Evolutionary conservation across 1,140 invertebrate species (phyloP).

Genomic region (Calephelis virginiensis): DNA sequence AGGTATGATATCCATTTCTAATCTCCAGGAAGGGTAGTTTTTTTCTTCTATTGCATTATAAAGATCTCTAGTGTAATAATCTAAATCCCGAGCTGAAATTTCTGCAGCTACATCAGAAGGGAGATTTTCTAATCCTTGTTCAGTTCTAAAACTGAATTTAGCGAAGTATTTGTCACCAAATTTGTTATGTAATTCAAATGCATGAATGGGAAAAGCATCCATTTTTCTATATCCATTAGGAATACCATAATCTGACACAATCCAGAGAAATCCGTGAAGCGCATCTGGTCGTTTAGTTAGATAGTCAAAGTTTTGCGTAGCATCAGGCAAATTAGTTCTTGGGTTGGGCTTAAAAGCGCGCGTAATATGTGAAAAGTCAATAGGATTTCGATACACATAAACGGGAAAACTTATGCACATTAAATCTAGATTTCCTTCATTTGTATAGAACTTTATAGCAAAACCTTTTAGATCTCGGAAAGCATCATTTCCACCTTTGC

Average conservation of each 20-base stretch:
- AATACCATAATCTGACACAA: constrained; percentile 92
- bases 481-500: constrained; percentile 89
- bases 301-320: constrained; percentile 94
- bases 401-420: constrained; percentile 85
- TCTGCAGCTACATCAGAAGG: constrained; percentile 41
- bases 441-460: constrained; percentile 86
- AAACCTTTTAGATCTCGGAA: constrained; percentile 84
- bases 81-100: constrained; percentile 38
- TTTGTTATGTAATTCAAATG: constrained; percentile 84
- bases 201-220: constrained; percentile 83
- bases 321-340: constrained; percentile 83
- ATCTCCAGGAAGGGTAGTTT: constrained; percentile 85
- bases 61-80: constrained; percentile 50
- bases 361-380: constrained; percentile 80
- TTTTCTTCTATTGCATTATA: constrained; percentile 51
- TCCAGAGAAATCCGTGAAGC: constrained; percentile 87
- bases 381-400: constrained; percentile 84
- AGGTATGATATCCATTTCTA: constrained; percentile 80
- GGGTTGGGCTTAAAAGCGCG: constrained; percentile 84
- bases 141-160: constrained; percentile 86
- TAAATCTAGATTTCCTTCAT: constrained; percentile 86
- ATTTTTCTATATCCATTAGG: constrained; percentile 89
- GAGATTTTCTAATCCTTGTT: constrained; percentile 85
- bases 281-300: constrained; percentile 87
- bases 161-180: constrained; percentile 79